Conservation (phyloP, 1,140 invertebrate genomes). For the Drosophila tristis region DNA sequence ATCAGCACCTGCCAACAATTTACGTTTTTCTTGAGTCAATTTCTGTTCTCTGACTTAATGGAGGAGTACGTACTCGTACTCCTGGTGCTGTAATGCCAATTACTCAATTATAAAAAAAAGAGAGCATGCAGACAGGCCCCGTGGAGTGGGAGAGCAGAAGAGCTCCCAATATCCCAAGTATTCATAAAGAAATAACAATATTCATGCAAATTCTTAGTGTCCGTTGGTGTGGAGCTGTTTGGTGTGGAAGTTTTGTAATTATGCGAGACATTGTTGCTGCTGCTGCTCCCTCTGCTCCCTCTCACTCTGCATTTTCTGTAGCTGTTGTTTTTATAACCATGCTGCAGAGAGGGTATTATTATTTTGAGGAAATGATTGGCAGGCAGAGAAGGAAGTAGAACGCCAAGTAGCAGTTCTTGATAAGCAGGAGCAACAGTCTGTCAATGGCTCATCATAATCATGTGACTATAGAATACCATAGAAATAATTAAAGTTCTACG, state of each 20-base stretch:
- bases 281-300: constrained; percentile 52
- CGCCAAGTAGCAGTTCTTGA: too few species aligned
- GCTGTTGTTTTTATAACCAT: constrained; percentile 17
- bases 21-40: constrained; percentile 41
- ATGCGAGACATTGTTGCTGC: constrained; percentile 61
- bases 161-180: not conserved
- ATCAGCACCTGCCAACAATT: constrained; percentile 32
- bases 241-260: constrained; percentile 61
- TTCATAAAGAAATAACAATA: constrained; percentile 10
- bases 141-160: too few species aligned
- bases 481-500: too few species aligned
- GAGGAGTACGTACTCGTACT: constrained; percentile 36
- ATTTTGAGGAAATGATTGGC: too few species aligned
- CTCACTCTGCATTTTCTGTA: constrained; percentile 56
- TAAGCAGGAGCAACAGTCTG: too few species aligned
- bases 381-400: too few species aligned
- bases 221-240: constrained; percentile 32
- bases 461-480: too few species aligned
- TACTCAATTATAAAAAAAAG: not conserved
- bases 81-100: too few species aligned
- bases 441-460: too few species aligned
- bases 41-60: constrained; percentile 29
- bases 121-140: too few species aligned
- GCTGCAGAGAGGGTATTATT: not conserved
- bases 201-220: constrained; percentile 21